Conservation (phyloP, 2,888 invertebrate genomes). For the Poecilobothrus nobilitatus region DNA sequence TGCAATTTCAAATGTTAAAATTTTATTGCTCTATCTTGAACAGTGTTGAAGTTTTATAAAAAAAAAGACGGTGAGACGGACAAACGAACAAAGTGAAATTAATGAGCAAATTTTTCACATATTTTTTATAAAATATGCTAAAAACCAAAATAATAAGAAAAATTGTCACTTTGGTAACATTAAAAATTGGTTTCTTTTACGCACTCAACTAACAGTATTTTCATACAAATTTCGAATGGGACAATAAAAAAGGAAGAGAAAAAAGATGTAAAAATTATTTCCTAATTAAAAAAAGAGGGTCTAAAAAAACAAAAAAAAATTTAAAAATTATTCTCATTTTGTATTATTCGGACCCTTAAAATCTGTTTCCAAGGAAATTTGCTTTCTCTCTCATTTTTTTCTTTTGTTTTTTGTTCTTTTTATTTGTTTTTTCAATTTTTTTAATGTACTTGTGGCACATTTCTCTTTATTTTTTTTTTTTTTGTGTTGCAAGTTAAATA, state of each 20-base stretch:
- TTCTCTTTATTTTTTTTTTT: background rate
- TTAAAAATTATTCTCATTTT: background rate
- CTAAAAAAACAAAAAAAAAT: background rate
- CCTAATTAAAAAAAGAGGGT: background rate
- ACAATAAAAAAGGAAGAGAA: background rate
- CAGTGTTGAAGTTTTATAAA: too few relatives aligned
- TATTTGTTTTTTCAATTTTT: background rate
- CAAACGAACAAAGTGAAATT: too few relatives aligned
- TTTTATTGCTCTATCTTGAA: too few relatives aligned
- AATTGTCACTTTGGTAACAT: background rate
- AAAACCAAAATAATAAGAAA: background rate
- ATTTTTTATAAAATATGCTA: too few relatives aligned
- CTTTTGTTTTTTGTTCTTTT: background rate
- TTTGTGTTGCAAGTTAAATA: background rate
- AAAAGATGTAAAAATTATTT: background rate
- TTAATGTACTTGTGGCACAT: background rate
- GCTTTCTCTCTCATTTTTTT: background rate
- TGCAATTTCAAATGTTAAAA: too few relatives aligned
- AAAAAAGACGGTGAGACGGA: too few relatives aligned
- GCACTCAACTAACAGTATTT: background rate
- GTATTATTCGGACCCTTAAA: background rate
- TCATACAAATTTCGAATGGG: background rate
- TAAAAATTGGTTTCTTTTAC: background rate
- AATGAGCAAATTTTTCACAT: too few relatives aligned
- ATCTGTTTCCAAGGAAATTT: slow-evolving; percentile 3